Evolutionary conservation across 2,888 invertebrate genomes (phyloP).

Genomic region (Thereva nobilitata): DNA sequence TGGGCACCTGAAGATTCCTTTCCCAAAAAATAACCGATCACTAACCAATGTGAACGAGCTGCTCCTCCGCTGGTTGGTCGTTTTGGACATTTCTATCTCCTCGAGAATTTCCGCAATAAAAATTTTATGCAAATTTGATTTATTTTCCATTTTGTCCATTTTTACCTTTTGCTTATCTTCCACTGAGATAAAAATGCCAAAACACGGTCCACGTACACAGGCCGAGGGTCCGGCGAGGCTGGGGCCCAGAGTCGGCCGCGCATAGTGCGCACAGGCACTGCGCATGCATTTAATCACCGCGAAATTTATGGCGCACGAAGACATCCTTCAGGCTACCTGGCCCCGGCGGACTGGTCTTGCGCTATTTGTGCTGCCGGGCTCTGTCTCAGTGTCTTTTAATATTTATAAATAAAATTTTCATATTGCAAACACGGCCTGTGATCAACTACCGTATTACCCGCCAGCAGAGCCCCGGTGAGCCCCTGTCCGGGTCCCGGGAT

Average conservation of each 20-base stretch:
- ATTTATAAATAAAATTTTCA: constrained; percentile 35
- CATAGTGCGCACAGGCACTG: constrained; percentile 33
- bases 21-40: no score
- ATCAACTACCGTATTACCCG: constrained; percentile 37
- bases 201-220: background rate
- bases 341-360: constrained; percentile 1
- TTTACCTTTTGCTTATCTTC: constrained; percentile 14
- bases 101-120: background rate
- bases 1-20: no score
- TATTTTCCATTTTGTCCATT: constrained; percentile 28
- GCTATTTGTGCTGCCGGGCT: constrained; percentile 17
- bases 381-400: constrained; percentile 19
- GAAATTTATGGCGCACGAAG: constrained; percentile 32
- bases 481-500: constrained; percentile 10
- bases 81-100: no score
- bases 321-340: constrained; percentile 10
- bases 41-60: no score
- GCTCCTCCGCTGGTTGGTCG: no score
- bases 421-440: constrained; percentile 33
- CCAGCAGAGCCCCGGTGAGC: constrained; percentile 11
- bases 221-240: constrained; percentile 6
- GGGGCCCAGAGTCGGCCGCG: constrained; percentile 7
- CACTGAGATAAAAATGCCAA: constrained; percentile 21
- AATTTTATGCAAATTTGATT: constrained; percentile 33
- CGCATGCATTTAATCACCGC: constrained; percentile 35